Percentiles rank a stretch among this genome's conserved stretches.
Evolutionary conservation across 2,113 vertebrate genomes (phyloP).

Genomic region (Baryphthengus martii): DNA sequence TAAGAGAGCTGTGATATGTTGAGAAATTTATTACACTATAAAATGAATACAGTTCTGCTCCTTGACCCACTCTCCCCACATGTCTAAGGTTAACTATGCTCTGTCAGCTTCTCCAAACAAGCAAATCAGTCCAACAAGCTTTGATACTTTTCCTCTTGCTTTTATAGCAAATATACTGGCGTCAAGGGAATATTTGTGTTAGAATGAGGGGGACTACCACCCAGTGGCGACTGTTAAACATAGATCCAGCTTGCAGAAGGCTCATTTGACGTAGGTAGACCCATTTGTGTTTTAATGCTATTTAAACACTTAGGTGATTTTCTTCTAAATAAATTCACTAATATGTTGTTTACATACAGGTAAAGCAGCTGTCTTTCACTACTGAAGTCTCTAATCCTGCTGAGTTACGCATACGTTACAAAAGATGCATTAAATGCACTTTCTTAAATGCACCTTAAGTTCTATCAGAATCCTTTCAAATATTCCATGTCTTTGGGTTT

Average conservation of each 20-base stretch:
- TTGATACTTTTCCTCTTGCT: conserved; percentile 19
- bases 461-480: neutral
- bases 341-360: neutral
- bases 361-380: neutral
- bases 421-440: neutral
- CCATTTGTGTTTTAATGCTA: neutral
- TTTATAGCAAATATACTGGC: neutral
- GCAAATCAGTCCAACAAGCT: neutral
- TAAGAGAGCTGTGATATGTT: neutral
- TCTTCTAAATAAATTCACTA: neutral
- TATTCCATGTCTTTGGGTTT: neutral
- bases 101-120: conserved; percentile 38
- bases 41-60: conserved; percentile 1
- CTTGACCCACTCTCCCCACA: neutral
- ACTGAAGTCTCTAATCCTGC: neutral
- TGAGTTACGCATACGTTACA: neutral
- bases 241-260: neutral
- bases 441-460: neutral
- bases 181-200: neutral
- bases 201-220: neutral
- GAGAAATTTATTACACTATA: conserved; percentile 42
- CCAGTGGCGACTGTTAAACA: neutral
- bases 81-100: neutral
- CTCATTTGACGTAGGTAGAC: neutral
- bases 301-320: neutral